Base-by-base conservation (phyloP, 2,113 vertebrate species). In the Cephalopholis sonnerati region DNA sequence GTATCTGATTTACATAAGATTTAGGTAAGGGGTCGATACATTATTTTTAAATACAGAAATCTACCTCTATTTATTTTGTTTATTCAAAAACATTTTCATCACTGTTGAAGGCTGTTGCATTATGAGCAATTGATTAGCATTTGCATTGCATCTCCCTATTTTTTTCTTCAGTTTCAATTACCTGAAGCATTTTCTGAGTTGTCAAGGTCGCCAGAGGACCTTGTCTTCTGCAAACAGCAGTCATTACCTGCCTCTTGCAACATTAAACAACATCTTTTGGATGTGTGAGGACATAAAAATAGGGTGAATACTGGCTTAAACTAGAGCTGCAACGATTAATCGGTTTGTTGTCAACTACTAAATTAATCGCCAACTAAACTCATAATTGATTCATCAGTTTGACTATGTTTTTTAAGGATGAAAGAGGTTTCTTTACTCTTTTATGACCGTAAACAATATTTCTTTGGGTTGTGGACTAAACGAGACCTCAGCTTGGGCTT, bases 1-100 rank as follows among this genome's bases (percentile, higher is more conserved):
- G 57, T 17, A 25, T 9, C 4, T 63, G 62, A 64, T 24, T 46
- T 22, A 59, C 12, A 70, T 41, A 4, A 36, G 32, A 9, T 44
- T 9, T 7, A 6, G 55, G 7, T 48, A 8, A 18, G 18, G 25
- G 7, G 53, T 32, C 10, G 0, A 20, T 16, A 15, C 62, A 6
- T 70, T 50, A 15, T 62, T 67, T 70, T 64, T 25, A 65, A 54
- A 62, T 62, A 1, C 4, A 36, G 18, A 32, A 25, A 16, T 65
- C n/a, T 73, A 11, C 62, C 29, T 69, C 7, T 44, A 39, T 71
- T 46, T 51, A 65, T 58, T 70, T 57, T 54, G 2, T 39, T 53
- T 17, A 41, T 51, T 44, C 36, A 24, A 39, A 53, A 39, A 25
- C n/a, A 0, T 57, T 41, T 51, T 79, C 32, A 36, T 36, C 7